Evolutionary conservation across 2,888 invertebrate genomes (phyloP), one percentile per base, ranked within the genome.

Genomic region (Oxystoma pomonae): DNA sequence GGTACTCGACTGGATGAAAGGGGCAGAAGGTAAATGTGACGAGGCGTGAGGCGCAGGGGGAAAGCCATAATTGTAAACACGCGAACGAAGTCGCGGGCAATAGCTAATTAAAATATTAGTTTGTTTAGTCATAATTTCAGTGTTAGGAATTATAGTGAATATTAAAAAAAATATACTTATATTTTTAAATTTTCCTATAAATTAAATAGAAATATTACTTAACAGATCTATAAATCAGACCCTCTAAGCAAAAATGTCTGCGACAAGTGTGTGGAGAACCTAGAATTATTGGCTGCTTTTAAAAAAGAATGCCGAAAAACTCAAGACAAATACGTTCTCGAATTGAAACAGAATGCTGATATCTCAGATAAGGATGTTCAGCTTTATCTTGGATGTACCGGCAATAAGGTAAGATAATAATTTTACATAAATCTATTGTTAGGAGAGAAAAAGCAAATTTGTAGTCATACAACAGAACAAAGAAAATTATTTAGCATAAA

Each of bases 201-300:
- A n/a, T n/a, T n/a, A n/a, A n/a, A n/a, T n/a, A n/a, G n/a, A n/a
- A n/a, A n/a, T n/a, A n/a, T n/a, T n/a, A n/a, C n/a, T n/a, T n/a
- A n/a, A n/a, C 69, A 81, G 80, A 76, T 81, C 62, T 80, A 78
- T 69, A 76, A 78, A 67, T 77, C 76, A 56, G 81, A 81, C 71
- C 80, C 80, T 52, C 67, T 80, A 64, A 76, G 80, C 50, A 81
- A 81, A 71, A 73, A 72, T 63, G 73, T 81, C 58, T 81, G 80
- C 69, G 75, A 76, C 66, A 72, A 71, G 55, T 80, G 80, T 67
- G 75, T 74, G 35, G 71, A 72, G 12, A 77, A 73, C 60, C 67
- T 80, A 18, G 71, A 74, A 59, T 70, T 68, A 20, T 72, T 77
- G 22, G 71, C 70, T 61, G 72, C 71, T 55, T 78, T 79, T 67